phyloP scores from a whole-genome alignment of 1,140 invertebrate genomes.

The Hycleus phaleratus region DNA sequence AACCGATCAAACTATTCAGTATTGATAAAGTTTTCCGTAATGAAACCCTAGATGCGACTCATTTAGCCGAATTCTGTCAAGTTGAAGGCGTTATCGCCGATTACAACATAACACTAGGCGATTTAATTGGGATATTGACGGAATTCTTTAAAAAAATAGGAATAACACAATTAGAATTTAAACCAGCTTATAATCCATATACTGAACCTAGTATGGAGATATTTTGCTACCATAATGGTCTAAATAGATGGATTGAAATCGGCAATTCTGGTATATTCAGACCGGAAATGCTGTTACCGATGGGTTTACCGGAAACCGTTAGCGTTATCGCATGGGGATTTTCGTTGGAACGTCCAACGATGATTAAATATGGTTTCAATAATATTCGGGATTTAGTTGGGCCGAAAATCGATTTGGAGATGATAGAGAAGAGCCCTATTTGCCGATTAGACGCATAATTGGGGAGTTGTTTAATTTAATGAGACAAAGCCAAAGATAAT shows the following conservation, averaged over 20 bases:
- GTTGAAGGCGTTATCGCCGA: conserved; percentile 96
- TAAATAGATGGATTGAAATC: conserved; percentile 76
- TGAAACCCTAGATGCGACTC: conserved; percentile 97
- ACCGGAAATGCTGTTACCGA: conserved; percentile 95
- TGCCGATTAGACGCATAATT: conserved; percentile 79
- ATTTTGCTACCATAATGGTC: conserved; percentile 85
- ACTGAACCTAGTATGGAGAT: conserved; percentile 99
- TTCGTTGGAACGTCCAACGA: conserved; percentile 95
- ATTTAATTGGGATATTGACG: conserved; percentile 84
- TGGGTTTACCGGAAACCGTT: conserved; percentile 93
- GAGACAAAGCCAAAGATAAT: no score
- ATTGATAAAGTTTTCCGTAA: conserved; percentile 98
- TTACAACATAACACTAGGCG: conserved; percentile 82
- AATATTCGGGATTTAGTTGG: conserved; percentile 98
- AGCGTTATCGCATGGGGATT: conserved; percentile 96
- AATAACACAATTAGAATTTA: conserved; percentile 92
- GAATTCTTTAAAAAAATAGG: conserved; percentile 94
- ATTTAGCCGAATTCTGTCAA: conserved; percentile 99
- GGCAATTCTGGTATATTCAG: conserved; percentile 98
- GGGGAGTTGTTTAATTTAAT: no score
- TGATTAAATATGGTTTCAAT: conserved; percentile 98
- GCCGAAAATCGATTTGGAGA: conserved; percentile 91
- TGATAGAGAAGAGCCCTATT: conserved; percentile 90
- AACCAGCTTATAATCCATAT: conserved; percentile 99
- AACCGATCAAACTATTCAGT: conserved; percentile 92